These are phyloP conservation scores for Stenopsyche tienmushanensis DNA, from an alignment of 1,140 invertebrate genomes.

Conservation along the genomic window DNA sequence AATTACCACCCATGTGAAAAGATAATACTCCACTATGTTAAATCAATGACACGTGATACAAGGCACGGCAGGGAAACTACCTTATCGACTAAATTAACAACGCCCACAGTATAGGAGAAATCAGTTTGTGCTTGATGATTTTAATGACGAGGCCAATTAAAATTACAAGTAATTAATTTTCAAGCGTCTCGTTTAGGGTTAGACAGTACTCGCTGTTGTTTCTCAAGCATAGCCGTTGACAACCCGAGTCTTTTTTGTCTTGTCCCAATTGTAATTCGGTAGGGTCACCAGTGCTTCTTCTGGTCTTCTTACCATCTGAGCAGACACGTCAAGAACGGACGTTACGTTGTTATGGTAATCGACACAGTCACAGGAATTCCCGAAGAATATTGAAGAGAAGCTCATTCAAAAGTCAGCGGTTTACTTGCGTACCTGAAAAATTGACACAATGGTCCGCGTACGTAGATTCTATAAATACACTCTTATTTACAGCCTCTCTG, in stretches of 20 bases:
- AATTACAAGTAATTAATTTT: no score
- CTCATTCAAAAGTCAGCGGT: conserved; percentile 18
- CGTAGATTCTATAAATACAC: neutral
- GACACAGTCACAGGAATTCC: conserved; percentile 11
- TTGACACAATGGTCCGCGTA: neutral
- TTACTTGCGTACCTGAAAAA: neutral
- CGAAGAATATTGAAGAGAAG: conserved; percentile 14
- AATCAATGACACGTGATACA: no score
- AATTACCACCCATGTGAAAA: no score
- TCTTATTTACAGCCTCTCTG: no score
- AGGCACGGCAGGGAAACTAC: no score
- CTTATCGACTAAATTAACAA: no score
- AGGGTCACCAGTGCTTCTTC: conserved; percentile 16
- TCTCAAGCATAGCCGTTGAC: conserved; percentile 11
- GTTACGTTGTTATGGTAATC: conserved; percentile 28
- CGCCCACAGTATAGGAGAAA: no score
- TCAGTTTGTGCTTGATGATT: no score
- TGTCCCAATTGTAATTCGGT: conserved; percentile 28
- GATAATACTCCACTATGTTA: no score
- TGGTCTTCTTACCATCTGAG: conserved; percentile 10
- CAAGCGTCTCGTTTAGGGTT: neutral
- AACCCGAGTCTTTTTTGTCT: conserved; percentile 9
- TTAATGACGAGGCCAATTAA: no score
- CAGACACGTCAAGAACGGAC: conserved; percentile 10
- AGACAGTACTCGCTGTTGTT: neutral